phyloP scores from a whole-genome alignment of 2,888 invertebrate genomes.

The Drosophila fungiperda region DNA sequence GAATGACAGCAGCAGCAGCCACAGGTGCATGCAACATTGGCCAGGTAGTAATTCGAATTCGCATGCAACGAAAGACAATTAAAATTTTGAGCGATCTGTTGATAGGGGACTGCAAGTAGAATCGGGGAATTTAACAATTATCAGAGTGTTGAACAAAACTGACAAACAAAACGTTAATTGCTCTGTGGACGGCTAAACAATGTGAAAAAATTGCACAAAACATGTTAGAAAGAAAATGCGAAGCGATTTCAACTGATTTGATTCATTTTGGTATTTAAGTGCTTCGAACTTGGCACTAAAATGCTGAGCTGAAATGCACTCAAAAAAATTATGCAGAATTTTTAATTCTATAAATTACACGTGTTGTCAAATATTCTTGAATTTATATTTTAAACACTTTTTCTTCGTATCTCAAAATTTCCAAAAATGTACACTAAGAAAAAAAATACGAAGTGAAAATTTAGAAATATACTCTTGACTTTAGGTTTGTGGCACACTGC shows the following conservation, averaged over 20 bases:
- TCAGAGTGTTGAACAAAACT: conserved; percentile 58
- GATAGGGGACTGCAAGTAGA: conserved; percentile 23
- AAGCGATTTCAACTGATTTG: conserved; percentile 16
- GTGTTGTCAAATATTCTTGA: neutral
- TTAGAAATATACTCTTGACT: neutral
- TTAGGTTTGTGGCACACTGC: neutral
- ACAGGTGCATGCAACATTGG: conserved; percentile 37
- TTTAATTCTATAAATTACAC: neutral
- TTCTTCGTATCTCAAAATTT: neutral
- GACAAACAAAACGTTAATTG: conserved; percentile 62
- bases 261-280: conserved; percentile 7
- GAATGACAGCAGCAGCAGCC: conserved; percentile 32
- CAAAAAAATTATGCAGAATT: too few relatives aligned
- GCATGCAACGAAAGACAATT: conserved; percentile 38
- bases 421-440: neutral
- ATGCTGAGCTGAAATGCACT: conserved; percentile 1
- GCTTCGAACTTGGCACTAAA: conserved; percentile 26
- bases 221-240: conserved; percentile 29
- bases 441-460: neutral
- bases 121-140: conserved; percentile 31
- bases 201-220: conserved; percentile 69
- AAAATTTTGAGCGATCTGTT: conserved; percentile 13
- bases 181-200: conserved; percentile 52
- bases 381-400: too few relatives aligned
- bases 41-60: conserved; percentile 27